These are phyloP conservation scores for Dromaius novaehollandiae DNA, from an alignment of 2,113 vertebrate species.

Conservation along the genomic window DNA sequence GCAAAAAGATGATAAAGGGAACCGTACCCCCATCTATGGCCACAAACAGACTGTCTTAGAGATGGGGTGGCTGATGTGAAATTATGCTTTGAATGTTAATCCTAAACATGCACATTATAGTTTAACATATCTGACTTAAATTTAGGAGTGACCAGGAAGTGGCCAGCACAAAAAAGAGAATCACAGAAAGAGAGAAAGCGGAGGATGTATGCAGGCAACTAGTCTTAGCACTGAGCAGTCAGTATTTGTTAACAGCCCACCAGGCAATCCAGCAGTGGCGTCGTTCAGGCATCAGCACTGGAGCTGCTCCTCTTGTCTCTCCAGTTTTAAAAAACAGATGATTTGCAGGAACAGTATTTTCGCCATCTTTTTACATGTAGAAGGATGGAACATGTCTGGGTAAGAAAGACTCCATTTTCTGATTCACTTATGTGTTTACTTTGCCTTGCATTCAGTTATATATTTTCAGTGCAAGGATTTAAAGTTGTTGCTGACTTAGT, in stretches of 20 bases:
- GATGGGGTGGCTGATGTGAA: not conserved
- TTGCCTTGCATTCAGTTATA: not conserved
- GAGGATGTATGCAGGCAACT: not conserved
- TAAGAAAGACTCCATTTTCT: conserved; percentile 41
- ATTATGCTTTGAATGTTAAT: conserved; percentile 7
- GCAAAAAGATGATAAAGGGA: not conserved
- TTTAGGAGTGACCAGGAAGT: not conserved
- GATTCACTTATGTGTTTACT: conserved; percentile 22
- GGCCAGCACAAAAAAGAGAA: not conserved
- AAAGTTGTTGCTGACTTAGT: conserved; percentile 57
- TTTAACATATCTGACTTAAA: not conserved
- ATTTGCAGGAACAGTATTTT: conserved; percentile 8
- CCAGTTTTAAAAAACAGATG: not conserved
- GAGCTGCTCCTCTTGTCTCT: not conserved
- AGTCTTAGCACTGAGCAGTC: not conserved
- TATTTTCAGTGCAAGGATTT: not conserved
- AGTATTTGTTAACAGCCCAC: not conserved
- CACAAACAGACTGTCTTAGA: not conserved
- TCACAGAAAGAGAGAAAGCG: not conserved
- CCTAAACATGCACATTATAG: not conserved
- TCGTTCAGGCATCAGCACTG: not conserved
- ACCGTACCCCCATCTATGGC: not conserved
- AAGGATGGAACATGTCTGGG: not conserved
- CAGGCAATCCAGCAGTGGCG: not conserved
- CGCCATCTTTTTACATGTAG: not conserved